Base-by-base conservation (phyloP, 2,888 invertebrate genomes). In the Luperina testacea region DNA sequence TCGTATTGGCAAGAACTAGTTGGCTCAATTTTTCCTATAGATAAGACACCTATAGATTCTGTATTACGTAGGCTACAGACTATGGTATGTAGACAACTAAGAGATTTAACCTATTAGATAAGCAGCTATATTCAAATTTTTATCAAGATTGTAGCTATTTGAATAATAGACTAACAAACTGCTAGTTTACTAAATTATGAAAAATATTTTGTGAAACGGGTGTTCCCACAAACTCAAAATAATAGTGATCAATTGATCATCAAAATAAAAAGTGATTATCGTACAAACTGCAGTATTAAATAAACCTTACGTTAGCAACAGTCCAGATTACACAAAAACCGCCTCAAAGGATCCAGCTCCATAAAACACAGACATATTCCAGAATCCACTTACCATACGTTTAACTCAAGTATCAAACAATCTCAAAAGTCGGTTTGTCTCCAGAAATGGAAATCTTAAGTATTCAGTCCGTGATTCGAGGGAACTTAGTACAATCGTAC, bases 291-390 rank as follows among this genome's bases (percentile, higher is more conserved):
- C 17, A 72, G 53, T 3, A 59, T 70, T 65, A 76, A 69, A 83
- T 59, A 69, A 51, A 24, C 72, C 67, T 71, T 73, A 51, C 70
- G 61, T 51, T 82, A 73, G 67, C 76, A 70, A 42, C 24, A 57
- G 24, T 69, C 83, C 72, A 77, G 48, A 87, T 64, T 48, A 72
- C 8, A 27, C 20, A 61, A 63, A 51, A 75, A 59, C 48, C n/a
- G 27, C 63, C 51, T 68, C 48, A 27, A 20, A 61, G 57, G 65
- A 82, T 53, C 57, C 48, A 42, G 38, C 24, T 48, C 63, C 45
- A 87, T 85, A 83, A 85, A 87, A 80, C 74, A 80, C 84, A 85
- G 74, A 59, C 74, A 76, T 83, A 83, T 76, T 72, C 72, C 57
- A 75, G 76, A 80, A 85, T 84, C 72, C 65, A 67, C 84, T 85